Evolutionary conservation across 1,140 invertebrate genomes (phyloP).

Genomic region (Stenopsyche tienmushanensis): DNA sequence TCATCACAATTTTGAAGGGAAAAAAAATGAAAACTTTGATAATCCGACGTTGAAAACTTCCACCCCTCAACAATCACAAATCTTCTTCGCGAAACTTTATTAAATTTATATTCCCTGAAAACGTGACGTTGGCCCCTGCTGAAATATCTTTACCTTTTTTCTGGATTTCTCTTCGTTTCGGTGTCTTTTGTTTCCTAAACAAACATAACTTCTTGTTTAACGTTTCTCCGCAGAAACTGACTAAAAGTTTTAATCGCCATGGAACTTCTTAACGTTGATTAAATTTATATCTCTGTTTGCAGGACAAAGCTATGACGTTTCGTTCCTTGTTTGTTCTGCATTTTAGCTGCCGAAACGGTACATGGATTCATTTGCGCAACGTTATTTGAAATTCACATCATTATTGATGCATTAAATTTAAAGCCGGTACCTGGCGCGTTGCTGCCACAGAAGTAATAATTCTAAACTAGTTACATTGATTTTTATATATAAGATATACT

Average conservation of each 20-base stretch:
- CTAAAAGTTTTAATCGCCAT: conserved; percentile 38
- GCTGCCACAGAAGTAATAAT: no score
- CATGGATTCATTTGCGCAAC: no score
- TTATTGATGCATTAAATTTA: no score
- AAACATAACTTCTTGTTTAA: conserved; percentile 41
- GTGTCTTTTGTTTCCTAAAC: conserved; percentile 29
- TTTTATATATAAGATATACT: no score
- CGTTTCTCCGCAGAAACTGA: conserved; percentile 36
- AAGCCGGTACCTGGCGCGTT: no score
- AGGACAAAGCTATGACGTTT: no score
- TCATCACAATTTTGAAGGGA: conserved; percentile 32
- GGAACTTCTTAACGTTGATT: conserved; percentile 38
- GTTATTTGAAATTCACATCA: no score
- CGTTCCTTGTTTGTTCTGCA: no score
- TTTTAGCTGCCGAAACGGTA: no score
- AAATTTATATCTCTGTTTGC: conserved; percentile 40
- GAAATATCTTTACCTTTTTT: conserved; percentile 20
- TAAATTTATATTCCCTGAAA: conserved; percentile 30
- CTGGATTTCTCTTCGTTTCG: conserved; percentile 14
- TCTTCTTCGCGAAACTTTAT: conserved; percentile 34
- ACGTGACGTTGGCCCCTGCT: conserved; percentile 20
- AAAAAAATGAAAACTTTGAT: conserved; percentile 31
- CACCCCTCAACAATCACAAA: conserved; percentile 30
- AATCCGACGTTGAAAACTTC: conserved; percentile 23
- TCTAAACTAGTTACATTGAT: no score